A percentile compares a stretch with the other conserved stretches of the same genome.
phyloP scores from a whole-genome alignment of 1,140 invertebrate species.

The Zophobas atratus region DNA sequence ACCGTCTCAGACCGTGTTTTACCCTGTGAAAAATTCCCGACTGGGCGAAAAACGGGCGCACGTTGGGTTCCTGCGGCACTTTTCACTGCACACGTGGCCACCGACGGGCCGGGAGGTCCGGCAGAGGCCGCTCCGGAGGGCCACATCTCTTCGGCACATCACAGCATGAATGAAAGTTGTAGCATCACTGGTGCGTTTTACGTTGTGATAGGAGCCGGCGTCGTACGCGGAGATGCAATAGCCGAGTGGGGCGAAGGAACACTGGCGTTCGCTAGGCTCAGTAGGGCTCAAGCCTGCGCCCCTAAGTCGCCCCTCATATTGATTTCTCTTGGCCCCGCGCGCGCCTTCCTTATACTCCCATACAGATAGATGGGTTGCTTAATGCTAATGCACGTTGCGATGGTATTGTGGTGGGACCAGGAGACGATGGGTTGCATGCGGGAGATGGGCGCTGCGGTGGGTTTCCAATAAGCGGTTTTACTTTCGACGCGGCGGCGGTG shows the following conservation, averaged over 20 bases:
- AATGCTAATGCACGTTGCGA: slow-evolving; percentile 52
- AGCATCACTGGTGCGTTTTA: not conserved
- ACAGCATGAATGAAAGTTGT: not conserved
- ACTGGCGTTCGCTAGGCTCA: slow-evolving; percentile 63
- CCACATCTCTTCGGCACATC: too few species aligned
- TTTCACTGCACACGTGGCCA: not conserved
- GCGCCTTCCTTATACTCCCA: slow-evolving; percentile 42
- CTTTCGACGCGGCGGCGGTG: not conserved
- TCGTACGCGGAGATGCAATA: slow-evolving; percentile 52
- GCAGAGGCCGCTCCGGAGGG: too few species aligned
- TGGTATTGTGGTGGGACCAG: not conserved
- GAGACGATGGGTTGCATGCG: not conserved
- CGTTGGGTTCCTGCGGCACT: not conserved
- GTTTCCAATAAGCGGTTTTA: not conserved
- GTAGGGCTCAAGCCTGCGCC: slow-evolving; percentile 65
- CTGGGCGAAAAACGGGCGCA: not conserved
- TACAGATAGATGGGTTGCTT: slow-evolving; percentile 51
- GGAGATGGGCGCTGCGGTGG: not conserved
- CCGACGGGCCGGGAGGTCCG: not conserved
- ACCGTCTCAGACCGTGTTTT: not conserved
- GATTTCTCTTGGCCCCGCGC: slow-evolving; percentile 61
- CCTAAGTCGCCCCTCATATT: slow-evolving; percentile 65
- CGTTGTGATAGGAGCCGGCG: slow-evolving; percentile 6
- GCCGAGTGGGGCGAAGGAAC: slow-evolving; percentile 61
- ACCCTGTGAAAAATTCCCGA: not conserved